phyloP scores from a whole-genome alignment of 30 jellyfish, hydroid and myxozoan genomes.

The Turritopsis dohrnii region DNA sequence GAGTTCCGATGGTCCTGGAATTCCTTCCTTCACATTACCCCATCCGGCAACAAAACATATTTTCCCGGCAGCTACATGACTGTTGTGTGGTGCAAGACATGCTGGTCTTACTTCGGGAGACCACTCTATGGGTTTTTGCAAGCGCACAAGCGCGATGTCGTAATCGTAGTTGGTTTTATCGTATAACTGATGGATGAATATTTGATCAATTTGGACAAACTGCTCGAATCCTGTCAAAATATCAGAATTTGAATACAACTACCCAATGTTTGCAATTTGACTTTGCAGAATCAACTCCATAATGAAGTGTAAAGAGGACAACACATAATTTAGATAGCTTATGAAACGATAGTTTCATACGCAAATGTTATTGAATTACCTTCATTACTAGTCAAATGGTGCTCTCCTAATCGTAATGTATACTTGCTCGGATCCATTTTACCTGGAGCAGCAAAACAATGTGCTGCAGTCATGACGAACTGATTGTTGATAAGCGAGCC shows the following conservation, averaged over 20 bases:
- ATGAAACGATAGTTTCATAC: neutral
- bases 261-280: too few relatives aligned
- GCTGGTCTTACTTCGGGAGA: neutral
- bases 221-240: constrained; percentile 2
- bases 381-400: neutral
- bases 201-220: neutral
- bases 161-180: neutral
- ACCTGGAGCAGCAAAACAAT: neutral
- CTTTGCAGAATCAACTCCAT: too few relatives aligned
- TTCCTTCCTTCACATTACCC: constrained; percentile 1
- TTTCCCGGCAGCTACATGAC: neutral
- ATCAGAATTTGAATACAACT: too few relatives aligned
- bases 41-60: constrained; percentile 9
- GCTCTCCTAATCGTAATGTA: neutral
- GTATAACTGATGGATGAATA: neutral
- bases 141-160: neutral
- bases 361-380: neutral
- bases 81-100: neutral
- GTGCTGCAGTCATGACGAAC: neutral
- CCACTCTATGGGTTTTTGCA: neutral
- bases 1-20: neutral
- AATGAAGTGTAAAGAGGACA: too few relatives aligned
- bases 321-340: too few relatives aligned
- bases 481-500: neutral
- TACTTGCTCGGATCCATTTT: neutral